Percentiles rank a stretch among this genome's conserved stretches.
phyloP scores from a whole-genome alignment of 2,888 invertebrate genomes.

The Rhagonycha fulva region DNA sequence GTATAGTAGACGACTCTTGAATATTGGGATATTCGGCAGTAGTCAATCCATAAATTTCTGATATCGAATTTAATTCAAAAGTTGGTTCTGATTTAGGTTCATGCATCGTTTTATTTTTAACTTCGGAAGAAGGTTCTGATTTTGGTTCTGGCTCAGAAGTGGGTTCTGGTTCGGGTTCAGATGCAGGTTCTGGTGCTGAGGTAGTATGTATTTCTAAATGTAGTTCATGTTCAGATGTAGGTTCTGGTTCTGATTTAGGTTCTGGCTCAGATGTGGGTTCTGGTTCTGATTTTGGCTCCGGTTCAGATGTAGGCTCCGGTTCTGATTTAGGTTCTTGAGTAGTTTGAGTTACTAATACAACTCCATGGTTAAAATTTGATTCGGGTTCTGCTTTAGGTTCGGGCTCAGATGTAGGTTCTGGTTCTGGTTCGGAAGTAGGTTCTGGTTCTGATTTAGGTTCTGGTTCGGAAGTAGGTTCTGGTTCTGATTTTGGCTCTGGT shows the following conservation, averaged over 20 bases:
- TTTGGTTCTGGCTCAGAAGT: constrained; percentile 34
- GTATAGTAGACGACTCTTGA: background rate
- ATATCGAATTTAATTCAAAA: constrained; percentile 38
- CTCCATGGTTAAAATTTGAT: too few species aligned
- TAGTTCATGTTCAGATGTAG: constrained; percentile 40
- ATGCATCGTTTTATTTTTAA: constrained; percentile 15
- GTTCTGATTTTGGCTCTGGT: constrained; percentile 39
- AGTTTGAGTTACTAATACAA: constrained; percentile 23
- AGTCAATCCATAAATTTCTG: constrained; percentile 25
- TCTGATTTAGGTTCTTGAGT: constrained; percentile 5
- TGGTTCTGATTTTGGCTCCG: constrained; percentile 38
- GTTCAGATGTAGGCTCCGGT: constrained; percentile 34
- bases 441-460: constrained; percentile 45
- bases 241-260: constrained; percentile 44
- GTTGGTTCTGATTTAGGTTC: constrained; percentile 38
- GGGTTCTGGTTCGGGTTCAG: constrained; percentile 45
- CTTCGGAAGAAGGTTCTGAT: constrained; percentile 9
- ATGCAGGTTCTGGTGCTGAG: constrained; percentile 48
- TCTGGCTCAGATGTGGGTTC: constrained; percentile 50
- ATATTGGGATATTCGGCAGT: too few species aligned
- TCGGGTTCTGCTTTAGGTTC: constrained; percentile 38
- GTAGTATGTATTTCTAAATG: constrained; percentile 51
- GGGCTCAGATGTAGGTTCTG: constrained; percentile 48
- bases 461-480: constrained; percentile 48
- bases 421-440: constrained; percentile 42